Evolutionary conservation across 2,797 vertebrate species (phyloP).

Genomic region (Sebastes vulpes): DNA sequence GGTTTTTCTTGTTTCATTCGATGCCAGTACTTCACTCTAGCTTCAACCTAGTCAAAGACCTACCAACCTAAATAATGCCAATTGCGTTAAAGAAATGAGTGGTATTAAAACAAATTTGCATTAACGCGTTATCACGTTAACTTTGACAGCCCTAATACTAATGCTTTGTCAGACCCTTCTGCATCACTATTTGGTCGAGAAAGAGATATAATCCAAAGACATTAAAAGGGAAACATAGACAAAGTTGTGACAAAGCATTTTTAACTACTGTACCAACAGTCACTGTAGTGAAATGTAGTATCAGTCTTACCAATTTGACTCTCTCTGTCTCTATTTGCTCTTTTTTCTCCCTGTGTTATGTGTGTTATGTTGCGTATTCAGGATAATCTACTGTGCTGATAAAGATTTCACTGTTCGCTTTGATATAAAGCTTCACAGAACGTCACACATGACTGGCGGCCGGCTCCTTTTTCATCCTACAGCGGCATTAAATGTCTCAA

Average conservation of each 20-base stretch:
- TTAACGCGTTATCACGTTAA: too few relatives aligned
- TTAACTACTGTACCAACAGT: not conserved
- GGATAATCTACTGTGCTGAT: slow-evolving; percentile 36
- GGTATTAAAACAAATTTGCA: too few relatives aligned
- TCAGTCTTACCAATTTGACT: not conserved
- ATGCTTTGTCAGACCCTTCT: too few relatives aligned
- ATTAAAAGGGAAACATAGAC: not conserved
- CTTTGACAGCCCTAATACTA: too few relatives aligned
- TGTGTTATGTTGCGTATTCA: slow-evolving; percentile 36
- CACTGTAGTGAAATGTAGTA: not conserved
- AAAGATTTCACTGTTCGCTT: slow-evolving; percentile 88
- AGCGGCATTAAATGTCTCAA: slow-evolving; percentile 72
- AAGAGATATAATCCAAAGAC: not conserved
- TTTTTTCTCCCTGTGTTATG: not conserved
- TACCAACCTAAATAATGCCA: fast-evolving
- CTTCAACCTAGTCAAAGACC: too few relatives aligned
- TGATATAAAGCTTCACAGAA: slow-evolving; percentile 62
- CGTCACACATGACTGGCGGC: slow-evolving; percentile 46
- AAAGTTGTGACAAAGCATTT: not conserved
- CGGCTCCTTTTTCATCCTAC: slow-evolving; percentile 62
- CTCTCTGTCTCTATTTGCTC: slow-evolving; percentile 15
- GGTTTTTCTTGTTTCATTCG: fast-evolving
- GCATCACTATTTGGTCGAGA: too few relatives aligned
- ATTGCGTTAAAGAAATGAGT: too few relatives aligned
- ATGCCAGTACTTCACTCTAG: too few relatives aligned